Conservation (phyloP, 2,888 invertebrate genomes). For the Nasonia oneida region DNA sequence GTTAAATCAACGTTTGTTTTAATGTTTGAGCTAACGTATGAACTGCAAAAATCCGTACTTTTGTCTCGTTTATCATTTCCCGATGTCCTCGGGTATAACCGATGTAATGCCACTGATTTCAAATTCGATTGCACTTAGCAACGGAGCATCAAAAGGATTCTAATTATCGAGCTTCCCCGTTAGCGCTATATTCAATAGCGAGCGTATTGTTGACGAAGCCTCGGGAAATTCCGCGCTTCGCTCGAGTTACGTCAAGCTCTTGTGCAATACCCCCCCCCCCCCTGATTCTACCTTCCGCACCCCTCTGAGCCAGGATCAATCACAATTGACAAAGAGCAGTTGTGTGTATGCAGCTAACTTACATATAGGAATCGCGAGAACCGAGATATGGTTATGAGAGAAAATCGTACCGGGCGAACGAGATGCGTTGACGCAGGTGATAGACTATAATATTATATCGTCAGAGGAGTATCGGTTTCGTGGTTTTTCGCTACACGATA, state of each 20-base stretch:
- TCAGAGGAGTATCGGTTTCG: neutral
- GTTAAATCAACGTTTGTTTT: neutral
- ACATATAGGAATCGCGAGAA: neutral
- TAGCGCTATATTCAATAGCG: too few relatives aligned
- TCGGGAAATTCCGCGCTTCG: too few relatives aligned
- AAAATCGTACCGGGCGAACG: neutral
- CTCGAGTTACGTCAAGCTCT: too few relatives aligned
- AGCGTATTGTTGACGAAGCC: too few relatives aligned
- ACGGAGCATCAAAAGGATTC: too few relatives aligned
- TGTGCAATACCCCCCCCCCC: too few relatives aligned
- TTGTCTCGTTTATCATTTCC: too few relatives aligned
- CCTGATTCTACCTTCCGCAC: too few relatives aligned
- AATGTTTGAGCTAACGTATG: neutral
- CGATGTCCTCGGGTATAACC: neutral
- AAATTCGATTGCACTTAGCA: too few relatives aligned
- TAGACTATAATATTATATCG: neutral
- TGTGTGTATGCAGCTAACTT: neutral
- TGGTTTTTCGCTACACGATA: neutral
- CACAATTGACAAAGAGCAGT: slow-evolving; percentile 31
- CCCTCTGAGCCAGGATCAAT: slow-evolving; percentile 7
- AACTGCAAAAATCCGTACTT: too few relatives aligned
- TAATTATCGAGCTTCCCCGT: too few relatives aligned
- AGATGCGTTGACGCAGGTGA: neutral
- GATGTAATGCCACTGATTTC: too few relatives aligned
- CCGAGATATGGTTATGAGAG: neutral